A percentile compares a stretch with the other conserved stretches of the same genome.
Conservation (phyloP, 1,140 invertebrate species). For the Macrotrachela quadricornifera region DNA sequence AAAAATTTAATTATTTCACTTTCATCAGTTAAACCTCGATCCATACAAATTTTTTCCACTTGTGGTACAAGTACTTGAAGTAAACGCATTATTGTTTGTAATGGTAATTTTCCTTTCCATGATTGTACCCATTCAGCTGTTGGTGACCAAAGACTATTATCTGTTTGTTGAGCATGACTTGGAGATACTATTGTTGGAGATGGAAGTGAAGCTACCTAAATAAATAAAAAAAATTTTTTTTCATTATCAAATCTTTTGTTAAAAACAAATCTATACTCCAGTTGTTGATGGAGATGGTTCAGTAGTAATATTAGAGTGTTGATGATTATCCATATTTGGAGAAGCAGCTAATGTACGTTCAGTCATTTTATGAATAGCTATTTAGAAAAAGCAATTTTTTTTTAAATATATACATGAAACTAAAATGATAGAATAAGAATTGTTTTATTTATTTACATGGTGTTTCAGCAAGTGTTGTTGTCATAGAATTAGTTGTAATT, state of each 20-base stretch:
- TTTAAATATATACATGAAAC: too few species aligned
- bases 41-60: conserved; percentile 98
- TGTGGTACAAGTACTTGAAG: conserved; percentile 94
- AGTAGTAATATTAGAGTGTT: background rate
- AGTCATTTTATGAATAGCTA: background rate
- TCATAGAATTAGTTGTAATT: conserved; percentile 37
- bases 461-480: conserved; percentile 64
- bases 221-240: background rate
- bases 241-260: too few species aligned
- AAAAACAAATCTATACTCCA: background rate
- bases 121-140: conserved; percentile 39
- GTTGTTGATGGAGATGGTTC: background rate
- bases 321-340: background rate
- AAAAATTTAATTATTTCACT: conserved; percentile 96
- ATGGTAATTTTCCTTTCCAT: conserved; percentile 85
- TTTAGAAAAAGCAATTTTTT: background rate
- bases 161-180: background rate
- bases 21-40: conserved; percentile 95
- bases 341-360: background rate
- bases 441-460: conserved; percentile 27
- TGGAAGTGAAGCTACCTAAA: background rate
- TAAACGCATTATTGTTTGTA: conserved; percentile 95
- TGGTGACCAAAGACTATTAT: conserved; percentile 1
- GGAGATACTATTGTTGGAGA: background rate
- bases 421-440: too few species aligned